Evolutionary conservation across 2,888 invertebrate genomes (phyloP), one percentile per base, ranked within the genome.

Genomic region (Corbicula japonica): DNA sequence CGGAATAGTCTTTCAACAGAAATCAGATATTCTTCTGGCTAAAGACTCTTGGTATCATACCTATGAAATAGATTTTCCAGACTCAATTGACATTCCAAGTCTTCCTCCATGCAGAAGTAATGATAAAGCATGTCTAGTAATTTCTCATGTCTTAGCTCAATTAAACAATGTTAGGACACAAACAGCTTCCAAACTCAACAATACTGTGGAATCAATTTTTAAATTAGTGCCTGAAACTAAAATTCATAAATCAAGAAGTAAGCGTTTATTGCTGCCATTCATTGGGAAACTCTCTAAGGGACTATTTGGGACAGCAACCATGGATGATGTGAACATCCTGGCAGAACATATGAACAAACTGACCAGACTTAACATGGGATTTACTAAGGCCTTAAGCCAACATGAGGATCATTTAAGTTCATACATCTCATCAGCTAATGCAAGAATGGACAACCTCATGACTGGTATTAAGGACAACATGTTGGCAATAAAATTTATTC

Each of bases 401-500:
- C 70, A 81, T 32, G 69, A 32, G 30, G 38, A 65, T 38, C 74
- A 81, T 32, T 32, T 77, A 23, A 68, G 68, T 15, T 77, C 81
- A 3, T 76, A 63, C 41, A 76, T 81, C 26, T n/a, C 52, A 12
- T 15, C 46, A 30, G 34, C 63, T 28, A 58, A 81, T 41, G 23
- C 35, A 12, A 34, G 75, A 50, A 62, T 75, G 60, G 66, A 65
- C 44, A 81, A 70, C 46, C 41, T 76, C 18, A 66, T 66, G 46
- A 28, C n/a, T 8, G 63, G 65, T 15, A 68, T 76, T 32, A 32
- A 73, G 30, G 34, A 60, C 12, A 80, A 80, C 34, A 23, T 63
- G 52, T 28, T 58, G 2, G 73, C 72, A 18, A 73, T 80, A 23
- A 21, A 21, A 18, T 41, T 35, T 41, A 61, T 79, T n/a, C 52